Evolutionary conservation across 2,113 vertebrate species (phyloP).

Genomic region (Rhinichthys klamathensis): DNA sequence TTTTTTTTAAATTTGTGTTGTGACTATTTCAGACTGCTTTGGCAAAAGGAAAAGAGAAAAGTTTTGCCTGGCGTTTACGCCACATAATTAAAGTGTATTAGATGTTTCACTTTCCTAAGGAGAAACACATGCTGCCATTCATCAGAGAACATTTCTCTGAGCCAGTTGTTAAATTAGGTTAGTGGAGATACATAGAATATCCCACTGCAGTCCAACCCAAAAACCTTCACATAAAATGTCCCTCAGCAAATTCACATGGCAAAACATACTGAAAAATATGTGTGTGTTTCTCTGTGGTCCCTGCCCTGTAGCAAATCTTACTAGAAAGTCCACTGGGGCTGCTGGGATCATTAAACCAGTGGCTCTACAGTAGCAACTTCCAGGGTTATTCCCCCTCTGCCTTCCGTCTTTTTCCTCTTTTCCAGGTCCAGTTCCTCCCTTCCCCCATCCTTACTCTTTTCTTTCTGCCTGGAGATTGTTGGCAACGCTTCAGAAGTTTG

Average conservation of each 20-base stretch:
- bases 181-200: neutral
- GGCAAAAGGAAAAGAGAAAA: neutral
- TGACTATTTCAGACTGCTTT: neutral
- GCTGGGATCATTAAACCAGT: conserved; percentile 43
- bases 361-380: conserved; percentile 30
- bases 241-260: neutral
- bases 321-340: conserved; percentile 21
- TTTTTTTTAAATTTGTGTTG: neutral
- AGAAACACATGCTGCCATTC: neutral
- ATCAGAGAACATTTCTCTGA: neutral
- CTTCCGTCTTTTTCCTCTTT: conserved; percentile 19
- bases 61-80: neutral
- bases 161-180: conserved; percentile 22
- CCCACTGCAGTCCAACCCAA: conserved; percentile 28
- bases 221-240: conserved; percentile 44
- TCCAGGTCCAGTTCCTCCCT: conserved; percentile 2
- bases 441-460: conserved; percentile 12
- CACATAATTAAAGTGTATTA: conserved; percentile 8
- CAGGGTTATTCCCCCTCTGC: conserved; percentile 16
- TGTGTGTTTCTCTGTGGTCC: conserved; percentile 28
- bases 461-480: conserved; percentile 54
- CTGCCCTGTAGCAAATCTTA: conserved; percentile 7
- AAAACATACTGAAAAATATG: neutral
- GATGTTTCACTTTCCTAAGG: conserved; percentile 9
- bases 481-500: conserved; percentile 57